Base-by-base conservation (phyloP, 2,797 vertebrate species). In the Otolemur crassicaudatus region DNA sequence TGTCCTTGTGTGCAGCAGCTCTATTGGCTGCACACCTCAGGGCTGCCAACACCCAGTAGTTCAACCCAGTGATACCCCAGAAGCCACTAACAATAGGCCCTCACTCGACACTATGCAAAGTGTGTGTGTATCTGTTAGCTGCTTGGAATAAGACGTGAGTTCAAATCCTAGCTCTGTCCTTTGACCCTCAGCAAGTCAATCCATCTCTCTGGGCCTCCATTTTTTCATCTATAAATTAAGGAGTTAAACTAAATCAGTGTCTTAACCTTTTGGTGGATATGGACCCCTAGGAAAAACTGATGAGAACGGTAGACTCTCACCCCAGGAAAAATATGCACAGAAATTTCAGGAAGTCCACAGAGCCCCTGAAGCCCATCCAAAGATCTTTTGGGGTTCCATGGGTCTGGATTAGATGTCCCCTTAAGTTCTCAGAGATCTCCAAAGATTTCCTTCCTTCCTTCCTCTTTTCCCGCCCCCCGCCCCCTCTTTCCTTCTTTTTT, bases 171-270 rank as follows among this genome's bases (percentile, higher is more conserved):
- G 69, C 69, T 93, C 79, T 79, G 27, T 70, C 43, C 58, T 87
- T 9, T 82, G 22, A 46, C 53, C 16, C 27, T 9, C 46, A 37
- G 58, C 37, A 46, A 90, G 49, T 25, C 40, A 93, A 1, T 76
- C 22, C 56, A 73, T n/a, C 17, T 56, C 58, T 46, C 65, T 67
- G 40, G 65, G 65, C 40, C 85, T 61, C 75, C 5, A 46, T 67
- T 65, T 85, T 94, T 46, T 91, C 73, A 56, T 31, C 53, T 90
- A 31, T 80, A 80, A 69, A 70, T 56, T 79, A 23, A 88, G n/a
- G 69, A n/a, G 27, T 31, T 69, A 31, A 73, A 77, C 31, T 43
- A n/a, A 80, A 70, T 75, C 53, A 56, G 9, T 27, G 34, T 70
- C 65, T 73, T 60, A 75, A 69, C 19, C 7, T 69, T 77, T 77